phyloP scores from a whole-genome alignment of 2,888 invertebrate genomes.

The Stenurella melanura region DNA sequence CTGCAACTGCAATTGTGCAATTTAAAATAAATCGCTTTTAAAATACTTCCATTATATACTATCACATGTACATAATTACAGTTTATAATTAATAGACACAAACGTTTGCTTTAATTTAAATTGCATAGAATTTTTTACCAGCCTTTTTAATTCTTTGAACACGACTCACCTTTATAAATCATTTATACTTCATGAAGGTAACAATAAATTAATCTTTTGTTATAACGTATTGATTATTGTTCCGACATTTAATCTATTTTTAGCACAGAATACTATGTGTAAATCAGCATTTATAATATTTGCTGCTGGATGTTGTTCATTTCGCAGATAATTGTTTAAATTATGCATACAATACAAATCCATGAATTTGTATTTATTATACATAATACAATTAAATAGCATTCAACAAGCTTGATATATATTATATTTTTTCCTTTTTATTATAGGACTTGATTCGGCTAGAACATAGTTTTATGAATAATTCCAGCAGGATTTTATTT shows the following conservation, averaged over 20 bases:
- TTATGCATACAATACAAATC: not conserved
- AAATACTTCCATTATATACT: too few relatives aligned
- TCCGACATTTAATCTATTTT: slow-evolving; percentile 26
- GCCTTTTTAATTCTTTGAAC: slow-evolving; percentile 12
- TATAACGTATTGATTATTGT: slow-evolving; percentile 21
- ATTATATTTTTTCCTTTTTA: too few relatives aligned
- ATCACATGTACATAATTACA: not conserved
- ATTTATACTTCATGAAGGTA: slow-evolving; percentile 32
- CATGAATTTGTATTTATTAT: not conserved
- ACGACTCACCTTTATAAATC: slow-evolving; percentile 32
- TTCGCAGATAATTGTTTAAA: slow-evolving; percentile 1
- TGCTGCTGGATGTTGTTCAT: slow-evolving; percentile 11
- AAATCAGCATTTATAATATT: slow-evolving; percentile 8
- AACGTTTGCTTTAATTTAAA: slow-evolving; percentile 8
- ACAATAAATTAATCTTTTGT: slow-evolving; percentile 30
- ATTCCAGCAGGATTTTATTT: too few relatives aligned
- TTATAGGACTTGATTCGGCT: too few relatives aligned
- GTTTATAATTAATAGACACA: slow-evolving; percentile 22
- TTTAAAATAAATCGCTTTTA: not conserved
- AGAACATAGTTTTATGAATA: too few relatives aligned
- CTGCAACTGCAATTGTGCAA: not conserved
- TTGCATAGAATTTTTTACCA: slow-evolving; percentile 16
- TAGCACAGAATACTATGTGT: slow-evolving; percentile 18
- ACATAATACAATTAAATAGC: not conserved
- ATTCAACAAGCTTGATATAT: too few relatives aligned